phyloP scores from a whole-genome alignment of 1,140 invertebrate genomes.

The Cherax destructor region DNA sequence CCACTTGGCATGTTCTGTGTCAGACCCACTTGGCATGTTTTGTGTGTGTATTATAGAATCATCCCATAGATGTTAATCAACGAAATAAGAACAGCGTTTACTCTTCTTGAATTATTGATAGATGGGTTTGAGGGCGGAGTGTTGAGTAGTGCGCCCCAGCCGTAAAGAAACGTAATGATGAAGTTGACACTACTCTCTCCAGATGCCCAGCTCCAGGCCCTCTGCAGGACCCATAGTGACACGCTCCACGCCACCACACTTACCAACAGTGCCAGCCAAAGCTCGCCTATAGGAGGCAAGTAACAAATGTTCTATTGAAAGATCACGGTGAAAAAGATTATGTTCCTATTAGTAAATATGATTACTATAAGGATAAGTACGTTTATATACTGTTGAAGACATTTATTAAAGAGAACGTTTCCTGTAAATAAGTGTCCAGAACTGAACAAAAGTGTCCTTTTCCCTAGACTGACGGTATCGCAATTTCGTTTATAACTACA shows the following conservation, averaged over 20 bases:
- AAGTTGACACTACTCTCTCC: neutral
- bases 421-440: neutral
- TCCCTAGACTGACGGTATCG: no score
- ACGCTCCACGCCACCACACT: constrained; percentile 16
- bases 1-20: no score
- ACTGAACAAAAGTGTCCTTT: neutral
- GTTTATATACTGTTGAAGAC: neutral
- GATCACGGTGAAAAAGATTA: no score
- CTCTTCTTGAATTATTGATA: neutral
- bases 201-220: neutral
- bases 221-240: constrained; percentile 17
- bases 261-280: neutral
- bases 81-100: neutral
- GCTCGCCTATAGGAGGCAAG: neutral
- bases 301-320: neutral
- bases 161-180: neutral
- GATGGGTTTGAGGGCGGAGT: neutral
- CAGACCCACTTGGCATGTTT: no score
- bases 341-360: neutral
- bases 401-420: neutral
- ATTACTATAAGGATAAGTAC: neutral
- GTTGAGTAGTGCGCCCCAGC: constrained; percentile 1
- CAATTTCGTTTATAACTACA: no score
- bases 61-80: no score
- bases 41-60: no score